Evolutionary conservation across 2,888 invertebrate genomes (phyloP).

Genomic region (Caenorhabditis wallacei): DNA sequence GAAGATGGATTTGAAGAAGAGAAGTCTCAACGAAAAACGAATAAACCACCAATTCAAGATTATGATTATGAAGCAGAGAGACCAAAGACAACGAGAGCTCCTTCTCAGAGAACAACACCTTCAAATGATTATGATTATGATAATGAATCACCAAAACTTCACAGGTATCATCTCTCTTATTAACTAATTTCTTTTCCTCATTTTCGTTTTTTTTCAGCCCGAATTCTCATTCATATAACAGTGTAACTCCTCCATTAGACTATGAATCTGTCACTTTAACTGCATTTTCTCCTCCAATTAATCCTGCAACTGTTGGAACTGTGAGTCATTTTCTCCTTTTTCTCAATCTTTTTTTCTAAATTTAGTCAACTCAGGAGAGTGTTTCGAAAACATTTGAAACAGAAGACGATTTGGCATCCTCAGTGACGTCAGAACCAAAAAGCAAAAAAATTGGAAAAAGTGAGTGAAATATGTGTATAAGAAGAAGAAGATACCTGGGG

Average conservation of each 20-base stretch:
- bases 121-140: slow-evolving; percentile 60
- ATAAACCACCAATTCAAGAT: slow-evolving; percentile 40
- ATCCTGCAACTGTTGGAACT: slow-evolving; percentile 50
- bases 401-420: slow-evolving; percentile 77
- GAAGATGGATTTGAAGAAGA: slow-evolving; percentile 33
- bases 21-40: slow-evolving; percentile 14
- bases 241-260: slow-evolving; percentile 55
- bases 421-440: slow-evolving; percentile 53
- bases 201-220: slow-evolving; percentile 35
- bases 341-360: background rate
- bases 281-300: slow-evolving; percentile 62
- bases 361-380: slow-evolving; percentile 69
- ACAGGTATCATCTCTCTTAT: slow-evolving; percentile 35
- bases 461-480: slow-evolving; percentile 30
- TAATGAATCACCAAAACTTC: slow-evolving; percentile 60
- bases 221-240: slow-evolving; percentile 52
- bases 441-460: slow-evolving; percentile 63
- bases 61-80: slow-evolving; percentile 48
- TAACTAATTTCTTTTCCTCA: background rate
- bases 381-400: slow-evolving; percentile 81
- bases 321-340: slow-evolving; percentile 18
- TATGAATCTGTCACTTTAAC: slow-evolving; percentile 56
- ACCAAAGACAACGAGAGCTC: slow-evolving; percentile 35
- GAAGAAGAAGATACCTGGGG: slow-evolving; percentile 13
- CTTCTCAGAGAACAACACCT: slow-evolving; percentile 37